Conservation (phyloP, 2,113 vertebrate species). For the Syrrhaptes paradoxus region DNA sequence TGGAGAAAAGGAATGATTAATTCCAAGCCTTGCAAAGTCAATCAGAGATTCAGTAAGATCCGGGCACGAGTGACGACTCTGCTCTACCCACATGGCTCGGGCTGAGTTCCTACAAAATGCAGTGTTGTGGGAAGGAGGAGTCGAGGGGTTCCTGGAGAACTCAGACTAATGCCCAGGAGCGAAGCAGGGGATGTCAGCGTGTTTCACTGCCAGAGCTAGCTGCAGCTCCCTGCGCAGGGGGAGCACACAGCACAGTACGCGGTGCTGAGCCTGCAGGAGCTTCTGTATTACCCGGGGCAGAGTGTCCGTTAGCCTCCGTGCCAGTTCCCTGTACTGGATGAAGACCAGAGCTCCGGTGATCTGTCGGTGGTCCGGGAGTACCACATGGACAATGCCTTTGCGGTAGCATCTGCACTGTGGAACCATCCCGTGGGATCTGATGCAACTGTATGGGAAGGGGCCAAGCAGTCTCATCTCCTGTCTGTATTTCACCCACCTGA, state of each 20-base stretch:
- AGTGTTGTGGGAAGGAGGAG: not conserved
- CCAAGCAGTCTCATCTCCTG: not conserved
- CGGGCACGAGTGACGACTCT: not conserved
- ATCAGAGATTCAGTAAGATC: not conserved
- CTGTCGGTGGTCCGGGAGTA: not conserved
- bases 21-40: not conserved
- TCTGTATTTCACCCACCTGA: not conserved
- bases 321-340: not conserved
- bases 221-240: not conserved
- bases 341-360: not conserved
- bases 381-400: not conserved
- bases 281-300: fast-evolving
- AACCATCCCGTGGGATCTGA: not conserved
- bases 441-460: not conserved
- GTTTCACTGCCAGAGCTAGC: not conserved
- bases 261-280: not conserved
- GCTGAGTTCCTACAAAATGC: not conserved
- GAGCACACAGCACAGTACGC: not conserved
- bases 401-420: not conserved
- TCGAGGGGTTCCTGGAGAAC: not conserved
- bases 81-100: not conserved
- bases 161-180: not conserved
- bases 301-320: no score
- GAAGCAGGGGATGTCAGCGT: not conserved
- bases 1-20: not conserved